phyloP scores from a whole-genome alignment of 2,113 vertebrate species.

The Polyodon spathula region DNA sequence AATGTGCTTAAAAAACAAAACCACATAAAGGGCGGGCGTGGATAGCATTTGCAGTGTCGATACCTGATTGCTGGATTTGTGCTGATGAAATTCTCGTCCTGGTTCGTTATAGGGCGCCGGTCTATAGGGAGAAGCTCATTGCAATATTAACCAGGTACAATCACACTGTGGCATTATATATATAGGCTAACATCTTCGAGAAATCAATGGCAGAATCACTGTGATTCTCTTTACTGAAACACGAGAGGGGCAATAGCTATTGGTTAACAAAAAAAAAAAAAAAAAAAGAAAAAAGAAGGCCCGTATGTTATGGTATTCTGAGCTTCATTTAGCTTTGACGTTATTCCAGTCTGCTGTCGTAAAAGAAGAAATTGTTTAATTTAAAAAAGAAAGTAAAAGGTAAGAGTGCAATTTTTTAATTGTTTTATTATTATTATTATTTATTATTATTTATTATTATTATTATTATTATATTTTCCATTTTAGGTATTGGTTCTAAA shows the following conservation, averaged over 20 bases:
- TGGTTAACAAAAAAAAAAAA: slow-evolving; percentile 49
- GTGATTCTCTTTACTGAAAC: slow-evolving; percentile 41
- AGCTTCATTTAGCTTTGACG: slow-evolving; percentile 39
- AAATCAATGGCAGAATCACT: slow-evolving; percentile 41
- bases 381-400: no score
- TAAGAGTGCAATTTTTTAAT: no score
- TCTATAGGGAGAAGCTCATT: slow-evolving; percentile 15
- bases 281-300: no score
- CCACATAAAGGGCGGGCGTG: neutral
- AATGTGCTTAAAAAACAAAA: neutral
- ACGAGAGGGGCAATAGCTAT: slow-evolving; percentile 48
- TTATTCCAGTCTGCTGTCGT: slow-evolving; percentile 37
- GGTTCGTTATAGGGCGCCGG: slow-evolving; percentile 10
- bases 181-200: slow-evolving; percentile 27
- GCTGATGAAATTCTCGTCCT: slow-evolving; percentile 26
- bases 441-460: no score
- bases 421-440: no score
- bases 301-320: slow-evolving; percentile 47
- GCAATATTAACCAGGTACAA: slow-evolving; percentile 13
- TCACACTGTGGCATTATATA: slow-evolving; percentile 5
- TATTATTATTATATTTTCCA: no score
- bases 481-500: no score
- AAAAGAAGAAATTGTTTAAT: no score
- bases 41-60: neutral
- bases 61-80: slow-evolving; percentile 14